Conservation (phyloP, 1,140 invertebrate species). For the Drosophila insularis region DNA sequence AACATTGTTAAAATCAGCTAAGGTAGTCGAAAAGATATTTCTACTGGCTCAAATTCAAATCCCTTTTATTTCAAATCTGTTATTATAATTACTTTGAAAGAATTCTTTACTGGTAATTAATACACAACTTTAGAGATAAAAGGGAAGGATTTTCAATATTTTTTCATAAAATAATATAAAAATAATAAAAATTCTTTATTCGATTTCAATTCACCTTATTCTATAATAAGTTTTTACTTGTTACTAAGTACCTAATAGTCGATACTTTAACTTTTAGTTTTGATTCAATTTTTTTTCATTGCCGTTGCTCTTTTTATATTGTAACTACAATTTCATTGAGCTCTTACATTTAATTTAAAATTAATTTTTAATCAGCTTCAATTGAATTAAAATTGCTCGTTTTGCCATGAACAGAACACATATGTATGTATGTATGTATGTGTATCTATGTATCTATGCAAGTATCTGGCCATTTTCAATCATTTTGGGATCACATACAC, state of each 20-base stretch:
- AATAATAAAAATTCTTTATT: too few species aligned
- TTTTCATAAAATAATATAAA: too few species aligned
- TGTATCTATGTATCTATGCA: neutral
- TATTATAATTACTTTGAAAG: too few species aligned
- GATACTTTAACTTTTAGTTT: neutral
- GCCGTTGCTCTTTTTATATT: constrained; percentile 14
- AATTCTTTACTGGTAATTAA: too few species aligned
- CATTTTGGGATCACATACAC: neutral
- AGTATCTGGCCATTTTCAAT: neutral
- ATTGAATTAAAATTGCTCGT: constrained; percentile 69
- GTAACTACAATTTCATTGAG: constrained; percentile 63
- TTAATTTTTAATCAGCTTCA: constrained; percentile 74
- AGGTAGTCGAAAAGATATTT: too few species aligned
- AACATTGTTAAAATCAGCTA: too few species aligned
- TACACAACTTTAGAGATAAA: too few species aligned
- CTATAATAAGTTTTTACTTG: neutral
- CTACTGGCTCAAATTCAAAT: too few species aligned
- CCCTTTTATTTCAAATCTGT: too few species aligned
- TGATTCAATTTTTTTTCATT: neutral
- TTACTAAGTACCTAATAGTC: neutral
- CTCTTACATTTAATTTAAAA: constrained; percentile 73
- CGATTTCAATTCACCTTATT: too few species aligned
- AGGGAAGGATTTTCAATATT: too few species aligned
- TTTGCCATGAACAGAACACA: constrained; percentile 23
- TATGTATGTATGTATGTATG: constrained; percentile 3